These are phyloP conservation scores for Odontomachus brunneus DNA, from an alignment of 1,140 invertebrate species.

Conservation along the genomic window DNA sequence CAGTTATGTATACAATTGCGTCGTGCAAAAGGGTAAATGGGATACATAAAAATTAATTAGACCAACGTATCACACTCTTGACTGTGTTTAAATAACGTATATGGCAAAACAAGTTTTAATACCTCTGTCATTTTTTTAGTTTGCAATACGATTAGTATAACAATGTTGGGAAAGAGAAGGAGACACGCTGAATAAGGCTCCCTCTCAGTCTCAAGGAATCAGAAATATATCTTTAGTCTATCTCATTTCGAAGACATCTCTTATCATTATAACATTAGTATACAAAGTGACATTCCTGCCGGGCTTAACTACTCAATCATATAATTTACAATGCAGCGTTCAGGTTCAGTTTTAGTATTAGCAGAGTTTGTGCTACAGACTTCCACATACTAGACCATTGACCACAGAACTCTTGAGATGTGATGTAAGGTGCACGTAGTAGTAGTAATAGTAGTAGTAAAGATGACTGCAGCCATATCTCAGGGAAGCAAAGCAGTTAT, in stretches of 20 bases:
- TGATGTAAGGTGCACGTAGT: no score
- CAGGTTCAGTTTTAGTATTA: constrained; percentile 30
- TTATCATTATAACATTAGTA: constrained; percentile 63
- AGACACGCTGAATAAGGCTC: not conserved
- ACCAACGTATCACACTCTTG: no score
- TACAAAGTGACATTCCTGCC: constrained; percentile 72
- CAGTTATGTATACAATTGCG: no score
- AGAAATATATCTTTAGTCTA: constrained; percentile 11
- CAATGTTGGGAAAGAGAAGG: constrained; percentile 40
- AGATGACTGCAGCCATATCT: no score
- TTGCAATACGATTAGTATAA: constrained; percentile 55
- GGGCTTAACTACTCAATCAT: constrained; percentile 40
- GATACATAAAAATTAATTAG: no score
- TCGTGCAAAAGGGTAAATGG: no score
- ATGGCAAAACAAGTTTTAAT: no score
- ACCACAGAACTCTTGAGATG: no score
- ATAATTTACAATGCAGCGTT: constrained; percentile 70
- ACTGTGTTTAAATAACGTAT: no score
- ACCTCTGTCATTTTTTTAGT: constrained; percentile 38
- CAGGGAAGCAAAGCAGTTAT: no score
- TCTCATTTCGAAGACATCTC: constrained; percentile 4
- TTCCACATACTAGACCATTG: no score
- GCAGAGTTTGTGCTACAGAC: constrained; percentile 31
- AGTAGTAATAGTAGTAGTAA: no score
- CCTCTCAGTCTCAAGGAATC: not conserved